These are phyloP conservation scores for Epizoanthus fatuus DNA, from an alignment of 92 coral and sea anemone genomes.

Conservation along the genomic window DNA sequence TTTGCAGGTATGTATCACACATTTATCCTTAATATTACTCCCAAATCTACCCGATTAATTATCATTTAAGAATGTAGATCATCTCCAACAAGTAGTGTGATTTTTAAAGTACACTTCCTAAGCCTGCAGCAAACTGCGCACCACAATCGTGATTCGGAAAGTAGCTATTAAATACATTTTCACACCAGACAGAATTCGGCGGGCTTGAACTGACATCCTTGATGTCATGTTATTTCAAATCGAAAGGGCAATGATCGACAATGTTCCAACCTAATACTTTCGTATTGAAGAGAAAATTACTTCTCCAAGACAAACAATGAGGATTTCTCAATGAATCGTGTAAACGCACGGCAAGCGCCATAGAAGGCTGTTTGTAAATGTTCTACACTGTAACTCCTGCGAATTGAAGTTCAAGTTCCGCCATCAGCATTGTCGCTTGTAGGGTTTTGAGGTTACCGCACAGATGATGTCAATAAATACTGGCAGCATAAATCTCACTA, in stretches of 20 bases:
- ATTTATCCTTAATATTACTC: slow-evolving; percentile 8
- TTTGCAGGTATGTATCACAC: slow-evolving; percentile 8
- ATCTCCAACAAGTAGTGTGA: slow-evolving; percentile 45
- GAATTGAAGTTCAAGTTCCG: slow-evolving; percentile 52
- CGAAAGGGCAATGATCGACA: slow-evolving; percentile 20
- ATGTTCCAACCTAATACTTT: slow-evolving; percentile 7
- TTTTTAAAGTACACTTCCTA: slow-evolving; percentile 66
- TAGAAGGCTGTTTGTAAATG: slow-evolving; percentile 71
- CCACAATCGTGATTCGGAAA: slow-evolving; percentile 41
- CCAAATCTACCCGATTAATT: slow-evolving; percentile 22
- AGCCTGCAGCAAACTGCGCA: slow-evolving; percentile 66
- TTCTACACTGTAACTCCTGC: slow-evolving; percentile 11
- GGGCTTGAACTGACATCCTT: slow-evolving; percentile 49
- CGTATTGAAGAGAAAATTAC: slow-evolving; percentile 53
- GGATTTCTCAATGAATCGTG: slow-evolving; percentile 70
- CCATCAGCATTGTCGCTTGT: slow-evolving; percentile 29
- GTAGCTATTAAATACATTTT: slow-evolving; percentile 42
- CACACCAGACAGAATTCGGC: slow-evolving; percentile 53
- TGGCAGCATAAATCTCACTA: slow-evolving; percentile 75
- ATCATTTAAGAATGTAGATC: slow-evolving; percentile 31
- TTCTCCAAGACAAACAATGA: slow-evolving; percentile 74
- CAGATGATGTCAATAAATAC: slow-evolving; percentile 38
- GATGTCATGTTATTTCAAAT: slow-evolving; percentile 45
- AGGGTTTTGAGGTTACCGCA: neutral
- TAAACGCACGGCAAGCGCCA: slow-evolving; percentile 71